Percentiles rank a stretch among this genome's conserved stretches.
Evolutionary conservation across 2,797 vertebrate genomes (phyloP).

Genomic region (Dallia pectoralis): DNA sequence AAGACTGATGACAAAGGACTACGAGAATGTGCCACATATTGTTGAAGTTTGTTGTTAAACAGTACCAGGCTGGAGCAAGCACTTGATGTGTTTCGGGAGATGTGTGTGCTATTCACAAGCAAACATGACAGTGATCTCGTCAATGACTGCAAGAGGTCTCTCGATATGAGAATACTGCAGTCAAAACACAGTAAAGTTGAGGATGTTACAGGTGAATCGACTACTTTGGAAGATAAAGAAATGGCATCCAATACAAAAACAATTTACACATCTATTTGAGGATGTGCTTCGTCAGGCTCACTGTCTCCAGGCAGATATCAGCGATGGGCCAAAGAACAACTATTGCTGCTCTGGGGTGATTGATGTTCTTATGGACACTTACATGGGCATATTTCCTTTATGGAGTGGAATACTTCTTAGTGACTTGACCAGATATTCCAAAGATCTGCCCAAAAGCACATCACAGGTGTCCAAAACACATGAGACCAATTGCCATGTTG

Average conservation of each 20-base stretch:
- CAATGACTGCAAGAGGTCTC: background rate
- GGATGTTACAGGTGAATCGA: background rate
- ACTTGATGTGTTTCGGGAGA: no score
- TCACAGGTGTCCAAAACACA: background rate
- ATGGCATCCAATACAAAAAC: background rate
- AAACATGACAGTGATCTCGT: background rate
- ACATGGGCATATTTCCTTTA: conserved; percentile 23
- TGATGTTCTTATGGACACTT: background rate
- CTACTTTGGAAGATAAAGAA: background rate
- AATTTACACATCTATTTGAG: background rate
- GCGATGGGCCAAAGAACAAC: background rate
- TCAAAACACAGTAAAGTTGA: background rate
- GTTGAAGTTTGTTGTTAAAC: background rate
- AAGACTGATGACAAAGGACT: background rate
- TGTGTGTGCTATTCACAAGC: background rate
- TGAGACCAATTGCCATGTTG: conserved; percentile 15
- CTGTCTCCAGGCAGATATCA: background rate
- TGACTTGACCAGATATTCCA: conserved; percentile 12
- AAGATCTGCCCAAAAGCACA: background rate
- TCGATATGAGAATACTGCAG: background rate
- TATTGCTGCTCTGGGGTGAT: background rate
- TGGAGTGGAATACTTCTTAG: conserved; percentile 20
- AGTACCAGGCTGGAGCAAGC: no score
- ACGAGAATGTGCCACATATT: background rate
- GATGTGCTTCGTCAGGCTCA: background rate